phyloP scores from a whole-genome alignment of 2,797 vertebrate genomes.

The Urosaurus nigricauda region DNA sequence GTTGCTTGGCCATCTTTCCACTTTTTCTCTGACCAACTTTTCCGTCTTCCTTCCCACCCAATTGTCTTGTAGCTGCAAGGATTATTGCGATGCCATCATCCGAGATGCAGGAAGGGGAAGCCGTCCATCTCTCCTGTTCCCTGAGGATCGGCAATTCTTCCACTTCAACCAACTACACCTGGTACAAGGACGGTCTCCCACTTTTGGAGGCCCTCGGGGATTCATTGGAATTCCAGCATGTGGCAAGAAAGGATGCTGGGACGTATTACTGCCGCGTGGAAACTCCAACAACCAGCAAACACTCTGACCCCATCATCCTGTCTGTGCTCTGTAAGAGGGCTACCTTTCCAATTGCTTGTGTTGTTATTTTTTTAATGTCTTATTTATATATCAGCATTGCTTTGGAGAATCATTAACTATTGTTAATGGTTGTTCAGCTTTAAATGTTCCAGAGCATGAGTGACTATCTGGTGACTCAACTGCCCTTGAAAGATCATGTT shows the following conservation, averaged over 20 bases:
- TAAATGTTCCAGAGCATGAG: too few relatives aligned
- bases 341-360: too few relatives aligned
- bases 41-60: neutral
- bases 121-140: slow-evolving; percentile 73
- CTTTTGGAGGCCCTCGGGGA: slow-evolving; percentile 7
- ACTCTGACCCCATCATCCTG: slow-evolving; percentile 54
- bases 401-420: too few relatives aligned
- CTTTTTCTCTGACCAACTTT: neutral
- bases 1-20: too few relatives aligned
- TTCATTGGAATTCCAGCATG: slow-evolving; percentile 50
- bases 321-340: slow-evolving; percentile 76
- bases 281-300: neutral
- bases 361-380: too few relatives aligned
- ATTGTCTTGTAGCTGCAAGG: slow-evolving; percentile 64
- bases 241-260: slow-evolving; percentile 65
- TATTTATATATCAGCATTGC: too few relatives aligned
- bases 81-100: slow-evolving; percentile 69
- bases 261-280: slow-evolving; percentile 75
- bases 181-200: slow-evolving; percentile 73
- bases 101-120: slow-evolving; percentile 73
- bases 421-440: too few relatives aligned
- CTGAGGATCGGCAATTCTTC: slow-evolving; percentile 21
- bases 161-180: slow-evolving; percentile 54
- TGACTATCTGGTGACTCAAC: too few relatives aligned
- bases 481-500: too few relatives aligned